A percentile compares a stretch with the other conserved stretches of the same genome.
Evolutionary conservation across 37 sponge, comb jelly and placozoan genomes (phyloP).

Genomic region (Bolinopsis microptera): DNA sequence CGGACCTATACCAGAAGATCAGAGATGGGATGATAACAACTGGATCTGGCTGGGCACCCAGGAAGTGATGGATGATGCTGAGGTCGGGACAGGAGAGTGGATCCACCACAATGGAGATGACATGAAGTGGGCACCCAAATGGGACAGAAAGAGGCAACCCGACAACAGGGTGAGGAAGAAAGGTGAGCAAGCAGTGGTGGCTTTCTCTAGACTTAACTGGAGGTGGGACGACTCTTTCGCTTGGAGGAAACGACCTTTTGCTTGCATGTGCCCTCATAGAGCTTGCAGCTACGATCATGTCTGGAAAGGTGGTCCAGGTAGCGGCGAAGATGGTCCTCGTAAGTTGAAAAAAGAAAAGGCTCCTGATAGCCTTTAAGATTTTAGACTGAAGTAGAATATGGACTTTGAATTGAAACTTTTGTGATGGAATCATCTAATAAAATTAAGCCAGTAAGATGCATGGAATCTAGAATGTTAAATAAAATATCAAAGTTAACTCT

Average conservation of each 20-base stretch:
- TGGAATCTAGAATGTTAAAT: no score
- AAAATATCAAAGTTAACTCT: no score
- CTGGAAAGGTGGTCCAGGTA: not conserved
- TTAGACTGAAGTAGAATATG: no score
- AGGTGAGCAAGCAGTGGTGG: not conserved
- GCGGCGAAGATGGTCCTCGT: not conserved
- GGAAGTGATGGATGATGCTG: not conserved
- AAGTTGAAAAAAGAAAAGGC: not conserved
- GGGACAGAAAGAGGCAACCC: not conserved
- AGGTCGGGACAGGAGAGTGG: not conserved
- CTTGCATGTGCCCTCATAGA: not conserved
- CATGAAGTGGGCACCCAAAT: not conserved
- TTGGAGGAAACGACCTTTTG: not conserved
- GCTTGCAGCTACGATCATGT: not conserved
- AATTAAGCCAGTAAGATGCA: no score
- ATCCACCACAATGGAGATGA: not conserved
- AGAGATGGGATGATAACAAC: not conserved
- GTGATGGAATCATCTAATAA: no score
- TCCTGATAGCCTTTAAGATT: no score
- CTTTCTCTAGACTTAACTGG: not conserved
- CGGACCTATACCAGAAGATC: not conserved
- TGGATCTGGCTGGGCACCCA: conserved; percentile 13
- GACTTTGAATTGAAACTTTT: no score
- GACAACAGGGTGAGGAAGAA: not conserved
- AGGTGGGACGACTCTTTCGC: not conserved